Percentiles rank a stretch among this genome's conserved stretches.
Conservation (phyloP, 2,888 invertebrate genomes). For the Mythimna ferrago region DNA sequence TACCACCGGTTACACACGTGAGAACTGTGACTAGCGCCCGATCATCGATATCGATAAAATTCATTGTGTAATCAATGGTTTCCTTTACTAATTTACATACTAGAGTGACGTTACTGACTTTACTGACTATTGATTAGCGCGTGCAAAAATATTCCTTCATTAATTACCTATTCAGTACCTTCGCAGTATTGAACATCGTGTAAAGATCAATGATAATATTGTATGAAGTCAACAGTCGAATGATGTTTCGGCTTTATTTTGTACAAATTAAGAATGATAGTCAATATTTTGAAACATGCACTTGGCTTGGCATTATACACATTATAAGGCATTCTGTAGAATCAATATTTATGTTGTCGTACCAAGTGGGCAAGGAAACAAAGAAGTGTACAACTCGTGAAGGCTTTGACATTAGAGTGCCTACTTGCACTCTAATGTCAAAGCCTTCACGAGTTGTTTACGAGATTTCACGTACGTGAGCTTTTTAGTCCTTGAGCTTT, state of each 20-base stretch:
- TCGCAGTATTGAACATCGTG: slow-evolving; percentile 1
- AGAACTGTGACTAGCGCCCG: slow-evolving; percentile 13
- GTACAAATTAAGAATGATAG: neutral
- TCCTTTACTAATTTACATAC: slow-evolving; percentile 36
- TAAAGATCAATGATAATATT: slow-evolving; percentile 9
- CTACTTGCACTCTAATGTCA: slow-evolving; percentile 30
- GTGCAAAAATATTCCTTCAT: slow-evolving; percentile 36
- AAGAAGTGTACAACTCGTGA: slow-evolving; percentile 37
- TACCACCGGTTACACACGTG: slow-evolving; percentile 33
- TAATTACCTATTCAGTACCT: slow-evolving; percentile 28
- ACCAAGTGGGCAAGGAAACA: slow-evolving; percentile 32
- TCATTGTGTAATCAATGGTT: slow-evolving; percentile 25
- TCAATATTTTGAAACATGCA: slow-evolving; percentile 19
- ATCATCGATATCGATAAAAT: slow-evolving; percentile 16
- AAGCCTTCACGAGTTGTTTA: slow-evolving; percentile 34
- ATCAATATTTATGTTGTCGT: slow-evolving; percentile 20
- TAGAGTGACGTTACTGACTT: slow-evolving; percentile 21
- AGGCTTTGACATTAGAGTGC: no score
- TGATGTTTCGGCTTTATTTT: neutral
- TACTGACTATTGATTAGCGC: slow-evolving; percentile 33
- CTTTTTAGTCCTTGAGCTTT: slow-evolving; percentile 37
- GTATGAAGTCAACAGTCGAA: neutral
- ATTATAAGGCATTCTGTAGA: slow-evolving; percentile 2
- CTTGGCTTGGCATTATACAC: slow-evolving; percentile 9
- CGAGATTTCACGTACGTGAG: slow-evolving; percentile 29